Evolutionary conservation across 2,888 invertebrate genomes (phyloP).

Genomic region (Eupsilia transversa): DNA sequence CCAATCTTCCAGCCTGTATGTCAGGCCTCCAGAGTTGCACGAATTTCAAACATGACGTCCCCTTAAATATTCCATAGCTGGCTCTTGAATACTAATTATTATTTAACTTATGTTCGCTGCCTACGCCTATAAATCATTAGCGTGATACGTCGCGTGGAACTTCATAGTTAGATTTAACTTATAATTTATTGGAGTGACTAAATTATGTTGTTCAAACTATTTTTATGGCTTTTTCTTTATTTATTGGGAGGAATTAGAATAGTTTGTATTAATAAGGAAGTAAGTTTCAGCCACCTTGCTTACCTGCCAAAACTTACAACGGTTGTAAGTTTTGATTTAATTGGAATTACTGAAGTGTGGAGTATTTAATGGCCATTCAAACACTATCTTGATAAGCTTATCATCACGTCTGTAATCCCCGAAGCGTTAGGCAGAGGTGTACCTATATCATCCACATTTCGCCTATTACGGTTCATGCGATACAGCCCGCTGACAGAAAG

Average conservation of each 20-base stretch:
- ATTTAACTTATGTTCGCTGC: slow-evolving; percentile 57
- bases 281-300: slow-evolving; percentile 11
- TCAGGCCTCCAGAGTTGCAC: slow-evolving; percentile 67
- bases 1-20: slow-evolving; percentile 46
- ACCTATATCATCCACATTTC: too few species aligned
- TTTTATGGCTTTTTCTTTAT: slow-evolving; percentile 56
- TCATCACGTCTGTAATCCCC: too few species aligned
- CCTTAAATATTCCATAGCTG: slow-evolving; percentile 74
- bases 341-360: not conserved
- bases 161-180: slow-evolving; percentile 50
- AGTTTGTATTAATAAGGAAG: slow-evolving; percentile 37
- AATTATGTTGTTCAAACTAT: slow-evolving; percentile 65
- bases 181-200: slow-evolving; percentile 59
- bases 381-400: too few species aligned
- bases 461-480: too few species aligned
- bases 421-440: too few species aligned
- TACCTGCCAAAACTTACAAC: too few species aligned
- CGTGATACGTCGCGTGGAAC: slow-evolving; percentile 57
- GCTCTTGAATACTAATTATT: slow-evolving; percentile 81
- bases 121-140: slow-evolving; percentile 57
- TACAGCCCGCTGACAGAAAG: too few species aligned
- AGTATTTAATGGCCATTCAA: not conserved
- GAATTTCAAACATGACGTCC: slow-evolving; percentile 72
- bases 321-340: not conserved
- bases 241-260: slow-evolving; percentile 25